Conservation (phyloP, 2,888 invertebrate species). For the Spodoptera picta region DNA sequence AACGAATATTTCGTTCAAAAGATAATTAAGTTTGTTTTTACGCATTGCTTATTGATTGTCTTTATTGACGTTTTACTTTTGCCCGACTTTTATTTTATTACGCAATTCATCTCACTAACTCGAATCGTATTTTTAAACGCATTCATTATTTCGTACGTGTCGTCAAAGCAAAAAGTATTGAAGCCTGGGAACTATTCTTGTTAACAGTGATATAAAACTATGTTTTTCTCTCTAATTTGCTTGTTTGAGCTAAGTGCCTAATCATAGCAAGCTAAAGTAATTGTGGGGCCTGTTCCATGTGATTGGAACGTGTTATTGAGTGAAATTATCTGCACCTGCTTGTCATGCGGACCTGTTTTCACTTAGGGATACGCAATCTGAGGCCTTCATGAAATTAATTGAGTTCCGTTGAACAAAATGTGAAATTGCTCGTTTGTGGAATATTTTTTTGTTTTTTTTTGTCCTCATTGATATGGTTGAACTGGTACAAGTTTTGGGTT, state of each 20-base stretch:
- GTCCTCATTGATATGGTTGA: too few relatives aligned
- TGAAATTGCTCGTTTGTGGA: background rate
- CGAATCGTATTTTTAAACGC: background rate
- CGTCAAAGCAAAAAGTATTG: slow-evolving; percentile 19
- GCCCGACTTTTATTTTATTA: too few relatives aligned
- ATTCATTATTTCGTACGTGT: slow-evolving; percentile 3
- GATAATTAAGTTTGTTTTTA: too few relatives aligned
- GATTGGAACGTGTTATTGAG: slow-evolving; percentile 25
- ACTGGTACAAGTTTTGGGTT: background rate
- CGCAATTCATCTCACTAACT: too few relatives aligned
- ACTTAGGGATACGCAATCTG: background rate
- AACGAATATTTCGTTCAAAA: too few relatives aligned
- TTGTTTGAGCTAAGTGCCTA: slow-evolving; percentile 37
- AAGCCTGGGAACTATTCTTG: slow-evolving; percentile 42
- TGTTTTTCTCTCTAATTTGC: slow-evolving; percentile 42
- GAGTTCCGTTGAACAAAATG: background rate
- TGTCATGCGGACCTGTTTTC: slow-evolving; percentile 13
- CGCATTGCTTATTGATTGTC: too few relatives aligned
- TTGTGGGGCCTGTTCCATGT: slow-evolving; percentile 23
- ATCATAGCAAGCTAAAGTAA: slow-evolving; percentile 26
- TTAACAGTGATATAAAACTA: slow-evolving; percentile 17
- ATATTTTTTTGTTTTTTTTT: background rate
- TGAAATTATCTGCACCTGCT: slow-evolving; percentile 16
- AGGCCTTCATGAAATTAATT: background rate
- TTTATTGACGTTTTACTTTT: too few relatives aligned